Percentiles rank a stretch among this genome's conserved stretches.
These are phyloP conservation scores for Halcyon smyrnensis DNA, from an alignment of 2,797 vertebrate species.

Conservation along the genomic window DNA sequence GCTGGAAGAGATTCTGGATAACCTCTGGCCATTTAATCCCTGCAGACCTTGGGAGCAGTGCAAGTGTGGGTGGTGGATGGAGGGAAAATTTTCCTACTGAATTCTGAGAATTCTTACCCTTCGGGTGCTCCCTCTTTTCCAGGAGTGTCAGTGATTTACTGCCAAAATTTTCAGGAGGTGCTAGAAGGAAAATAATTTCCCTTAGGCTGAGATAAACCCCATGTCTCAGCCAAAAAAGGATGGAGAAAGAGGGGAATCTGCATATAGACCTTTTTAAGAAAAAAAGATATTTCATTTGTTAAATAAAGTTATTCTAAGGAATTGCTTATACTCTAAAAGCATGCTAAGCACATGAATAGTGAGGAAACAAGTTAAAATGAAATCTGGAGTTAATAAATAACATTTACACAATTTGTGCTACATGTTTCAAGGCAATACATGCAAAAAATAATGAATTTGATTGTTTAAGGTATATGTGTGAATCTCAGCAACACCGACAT, in stretches of 20 bases:
- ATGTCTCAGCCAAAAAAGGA: neutral
- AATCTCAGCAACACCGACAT: neutral
- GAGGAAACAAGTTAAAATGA: neutral
- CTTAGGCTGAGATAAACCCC: neutral
- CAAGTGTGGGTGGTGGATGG: neutral
- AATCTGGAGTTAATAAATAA: neutral
- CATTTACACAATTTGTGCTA: neutral
- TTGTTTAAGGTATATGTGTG: neutral
- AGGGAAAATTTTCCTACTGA: neutral
- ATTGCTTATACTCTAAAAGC: neutral
- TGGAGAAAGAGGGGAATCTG: neutral
- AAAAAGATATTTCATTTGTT: neutral
- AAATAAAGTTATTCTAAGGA: neutral
- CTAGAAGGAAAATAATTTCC: neutral
- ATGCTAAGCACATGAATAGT: neutral
- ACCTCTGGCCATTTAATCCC: constrained; percentile 16
- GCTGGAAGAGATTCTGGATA: neutral
- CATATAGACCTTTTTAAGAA: neutral
- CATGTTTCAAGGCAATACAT: neutral
- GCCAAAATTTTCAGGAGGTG: neutral
- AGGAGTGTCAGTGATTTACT: neutral
- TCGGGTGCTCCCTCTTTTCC: neutral
- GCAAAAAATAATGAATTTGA: neutral
- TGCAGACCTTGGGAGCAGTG: neutral
- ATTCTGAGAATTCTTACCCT: constrained; percentile 33